Evolutionary conservation across 2,888 invertebrate genomes (phyloP).

Genomic region (Ernsta delagoae): DNA sequence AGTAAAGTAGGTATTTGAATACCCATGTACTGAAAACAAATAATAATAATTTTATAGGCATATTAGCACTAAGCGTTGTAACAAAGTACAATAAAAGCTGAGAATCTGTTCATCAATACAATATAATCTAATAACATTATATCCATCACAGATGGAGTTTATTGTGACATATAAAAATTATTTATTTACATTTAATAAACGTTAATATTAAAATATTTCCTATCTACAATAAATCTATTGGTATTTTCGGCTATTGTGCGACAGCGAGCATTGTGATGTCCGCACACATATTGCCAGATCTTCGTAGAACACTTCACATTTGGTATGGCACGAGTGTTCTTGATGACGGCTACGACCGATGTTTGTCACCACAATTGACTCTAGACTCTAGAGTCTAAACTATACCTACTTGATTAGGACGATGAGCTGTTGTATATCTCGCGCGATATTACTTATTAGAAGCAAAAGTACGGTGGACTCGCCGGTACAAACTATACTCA

Average conservation of each 20-base stretch:
- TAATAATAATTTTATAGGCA: too few relatives aligned
- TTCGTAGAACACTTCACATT: conserved; percentile 11
- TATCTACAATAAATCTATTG: conserved; percentile 44
- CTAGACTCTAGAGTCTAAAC: neutral
- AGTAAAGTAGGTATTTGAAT: too few relatives aligned
- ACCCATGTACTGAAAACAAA: too few relatives aligned
- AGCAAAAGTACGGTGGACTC: too few relatives aligned
- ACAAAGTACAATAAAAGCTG: neutral
- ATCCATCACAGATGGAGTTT: conserved; percentile 41
- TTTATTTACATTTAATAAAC: conserved; percentile 44
- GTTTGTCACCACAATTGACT: neutral
- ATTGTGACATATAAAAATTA: conserved; percentile 41
- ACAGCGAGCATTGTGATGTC: conserved; percentile 10
- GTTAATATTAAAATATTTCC: conserved; percentile 35
- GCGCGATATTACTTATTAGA: too few relatives aligned
- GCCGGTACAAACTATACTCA: too few relatives aligned
- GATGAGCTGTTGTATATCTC: too few relatives aligned
- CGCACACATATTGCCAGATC: neutral
- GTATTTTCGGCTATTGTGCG: conserved; percentile 34
- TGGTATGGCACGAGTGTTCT: conserved; percentile 31
- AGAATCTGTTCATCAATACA: conserved; percentile 1
- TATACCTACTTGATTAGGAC: too few relatives aligned
- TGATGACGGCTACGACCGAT: conserved; percentile 16
- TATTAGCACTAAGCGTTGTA: neutral
- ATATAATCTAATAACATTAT: neutral